Conservation (phyloP, 2,797 vertebrate species). For the Lateolabrax maculatus region DNA sequence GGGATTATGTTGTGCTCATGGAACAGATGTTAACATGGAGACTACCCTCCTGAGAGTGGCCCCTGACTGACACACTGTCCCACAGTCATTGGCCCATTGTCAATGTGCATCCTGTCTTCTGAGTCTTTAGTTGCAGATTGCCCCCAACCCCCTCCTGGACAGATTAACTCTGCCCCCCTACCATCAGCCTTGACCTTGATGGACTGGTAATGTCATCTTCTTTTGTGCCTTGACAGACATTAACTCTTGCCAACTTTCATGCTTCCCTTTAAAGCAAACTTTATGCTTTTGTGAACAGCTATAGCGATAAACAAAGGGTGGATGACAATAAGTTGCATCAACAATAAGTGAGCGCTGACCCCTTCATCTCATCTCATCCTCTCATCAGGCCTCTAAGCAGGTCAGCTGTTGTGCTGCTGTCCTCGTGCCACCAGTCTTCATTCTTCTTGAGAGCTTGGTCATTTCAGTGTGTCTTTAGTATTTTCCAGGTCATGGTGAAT, state of each 20-base stretch:
- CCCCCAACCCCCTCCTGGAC: slow-evolving; percentile 47
- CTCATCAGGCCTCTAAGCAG: slow-evolving; percentile 59
- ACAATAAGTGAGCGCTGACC: slow-evolving; percentile 64
- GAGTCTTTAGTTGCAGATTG: slow-evolving; percentile 55
- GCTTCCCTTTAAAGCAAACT: slow-evolving; percentile 25
- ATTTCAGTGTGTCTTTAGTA: slow-evolving; percentile 67
- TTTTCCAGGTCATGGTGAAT: slow-evolving; percentile 78
- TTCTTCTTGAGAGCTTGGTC: slow-evolving; percentile 54
- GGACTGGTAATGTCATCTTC: slow-evolving; percentile 69
- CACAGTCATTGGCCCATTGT: slow-evolving; percentile 62
- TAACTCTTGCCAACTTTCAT: slow-evolving; percentile 41
- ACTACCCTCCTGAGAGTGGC: slow-evolving; percentile 62
- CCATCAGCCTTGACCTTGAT: slow-evolving; percentile 76
- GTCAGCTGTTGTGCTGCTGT: slow-evolving; percentile 69
- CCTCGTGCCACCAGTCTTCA: slow-evolving; percentile 50
- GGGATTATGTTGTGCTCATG: slow-evolving; percentile 68
- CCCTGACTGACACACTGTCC: slow-evolving; percentile 69
- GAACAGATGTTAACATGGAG: slow-evolving; percentile 80
- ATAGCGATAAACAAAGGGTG: slow-evolving; percentile 44
- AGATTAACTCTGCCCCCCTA: slow-evolving; percentile 61
- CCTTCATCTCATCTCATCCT: slow-evolving; percentile 32
- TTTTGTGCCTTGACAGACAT: slow-evolving; percentile 69
- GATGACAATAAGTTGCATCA: slow-evolving; percentile 44
- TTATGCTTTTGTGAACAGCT: slow-evolving; percentile 32
- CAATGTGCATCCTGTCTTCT: slow-evolving; percentile 71